A percentile compares a stretch with the other conserved stretches of the same genome.
phyloP scores from a whole-genome alignment of 2,113 vertebrate species.

The Antechinus stuartii region DNA sequence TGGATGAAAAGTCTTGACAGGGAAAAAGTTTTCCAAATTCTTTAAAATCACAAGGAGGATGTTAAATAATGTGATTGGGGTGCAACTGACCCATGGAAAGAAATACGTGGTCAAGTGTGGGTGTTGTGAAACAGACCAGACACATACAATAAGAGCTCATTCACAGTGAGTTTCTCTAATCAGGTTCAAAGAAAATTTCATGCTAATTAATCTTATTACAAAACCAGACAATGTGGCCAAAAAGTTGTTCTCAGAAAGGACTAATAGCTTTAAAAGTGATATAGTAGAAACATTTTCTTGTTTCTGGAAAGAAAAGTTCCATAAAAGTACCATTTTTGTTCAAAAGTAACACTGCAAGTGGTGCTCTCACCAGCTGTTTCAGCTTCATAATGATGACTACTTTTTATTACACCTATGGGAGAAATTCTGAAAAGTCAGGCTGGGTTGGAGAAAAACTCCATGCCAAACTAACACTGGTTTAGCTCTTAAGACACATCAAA shows the following conservation, averaged over 20 bases:
- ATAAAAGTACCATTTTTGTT: neutral
- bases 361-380: neutral
- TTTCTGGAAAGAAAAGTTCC: constrained; percentile 6
- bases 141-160: neutral
- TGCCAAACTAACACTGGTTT: neutral
- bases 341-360: neutral
- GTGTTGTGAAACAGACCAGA: neutral
- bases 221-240: accelerated
- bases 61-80: neutral
- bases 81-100: neutral
- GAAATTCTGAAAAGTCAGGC: constrained; percentile 37
- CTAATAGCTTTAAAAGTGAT: neutral
- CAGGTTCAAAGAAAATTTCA: neutral
- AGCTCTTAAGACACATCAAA: neutral
- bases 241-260: neutral
- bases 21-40: neutral
- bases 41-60: constrained; percentile 19
- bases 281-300: constrained; percentile 21
- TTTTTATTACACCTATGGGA: constrained; percentile 1
- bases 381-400: neutral
- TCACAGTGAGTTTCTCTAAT: neutral
- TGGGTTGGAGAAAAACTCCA: neutral
- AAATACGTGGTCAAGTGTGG: neutral
- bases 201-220: neutral
- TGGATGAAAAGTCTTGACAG: constrained; percentile 10